Evolutionary conservation across 2,113 vertebrate genomes (phyloP).

Genomic region (Notiomystis cincta): DNA sequence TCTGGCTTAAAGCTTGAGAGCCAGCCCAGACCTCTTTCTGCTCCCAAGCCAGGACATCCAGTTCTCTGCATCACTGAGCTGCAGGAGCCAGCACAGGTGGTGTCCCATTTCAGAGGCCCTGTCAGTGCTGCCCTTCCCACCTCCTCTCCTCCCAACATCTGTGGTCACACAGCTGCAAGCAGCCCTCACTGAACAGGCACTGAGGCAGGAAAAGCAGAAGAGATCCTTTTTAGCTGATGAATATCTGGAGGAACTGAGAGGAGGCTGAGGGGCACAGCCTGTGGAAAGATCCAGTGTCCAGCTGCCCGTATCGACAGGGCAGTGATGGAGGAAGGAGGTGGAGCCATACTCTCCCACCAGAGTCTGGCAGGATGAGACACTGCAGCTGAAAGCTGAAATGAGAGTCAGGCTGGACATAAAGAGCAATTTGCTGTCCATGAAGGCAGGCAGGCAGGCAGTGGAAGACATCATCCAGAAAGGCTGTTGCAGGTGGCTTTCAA

Average conservation of each 20-base stretch:
- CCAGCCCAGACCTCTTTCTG: neutral
- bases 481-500: neutral
- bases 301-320: neutral
- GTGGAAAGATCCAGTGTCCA: neutral
- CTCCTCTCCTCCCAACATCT: neutral
- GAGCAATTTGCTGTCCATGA: neutral
- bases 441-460: neutral
- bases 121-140: neutral
- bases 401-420: neutral
- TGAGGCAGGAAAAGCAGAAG: neutral
- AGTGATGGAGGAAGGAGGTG: neutral
- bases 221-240: neutral
- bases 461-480: neutral
- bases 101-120: neutral
- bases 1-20: neutral
- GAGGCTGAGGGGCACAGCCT: neutral
- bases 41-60: neutral
- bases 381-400: neutral
- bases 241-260: neutral
- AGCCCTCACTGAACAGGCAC: fast-evolving
- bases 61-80: neutral
- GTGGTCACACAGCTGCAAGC: neutral
- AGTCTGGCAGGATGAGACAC: neutral
- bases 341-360: fast-evolving
- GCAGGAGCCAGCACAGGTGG: neutral